These are phyloP conservation scores for Cheirogaleus medius DNA, from an alignment of 2,113 vertebrate genomes.

Conservation along the genomic window DNA sequence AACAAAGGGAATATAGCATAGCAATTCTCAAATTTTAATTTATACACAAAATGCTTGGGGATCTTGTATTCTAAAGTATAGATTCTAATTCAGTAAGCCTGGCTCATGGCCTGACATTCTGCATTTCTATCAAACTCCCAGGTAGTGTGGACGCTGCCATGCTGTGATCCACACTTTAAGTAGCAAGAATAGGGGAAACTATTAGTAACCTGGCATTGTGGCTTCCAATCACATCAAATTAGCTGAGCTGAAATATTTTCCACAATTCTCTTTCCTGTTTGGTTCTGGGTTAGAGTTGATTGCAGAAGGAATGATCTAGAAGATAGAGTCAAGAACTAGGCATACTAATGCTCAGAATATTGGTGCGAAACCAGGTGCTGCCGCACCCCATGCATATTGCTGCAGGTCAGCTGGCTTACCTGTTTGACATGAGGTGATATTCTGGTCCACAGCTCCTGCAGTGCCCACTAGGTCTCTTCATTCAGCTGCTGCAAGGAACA, in stretches of 20 bases:
- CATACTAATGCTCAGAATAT: background rate
- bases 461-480: rapidly evolving
- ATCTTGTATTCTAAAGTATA: background rate
- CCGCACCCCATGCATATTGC: too few relatives aligned
- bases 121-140: background rate
- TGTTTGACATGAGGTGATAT: background rate
- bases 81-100: background rate
- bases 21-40: background rate
- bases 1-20: background rate
- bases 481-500: background rate
- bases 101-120: background rate
- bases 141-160: too few relatives aligned
- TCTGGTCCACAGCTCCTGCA: background rate
- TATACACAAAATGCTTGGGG: background rate
- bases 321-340: background rate
- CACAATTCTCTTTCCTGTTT: background rate
- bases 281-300: background rate
- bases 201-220: background rate
- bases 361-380: too few relatives aligned
- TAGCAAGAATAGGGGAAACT: background rate
- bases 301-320: too few relatives aligned
- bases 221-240: background rate
- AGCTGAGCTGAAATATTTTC: background rate
- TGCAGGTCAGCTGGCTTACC: too few relatives aligned
- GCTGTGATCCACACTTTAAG: background rate